Conservation (phyloP, 1,140 invertebrate species). For the Semibalanus balanoides region DNA sequence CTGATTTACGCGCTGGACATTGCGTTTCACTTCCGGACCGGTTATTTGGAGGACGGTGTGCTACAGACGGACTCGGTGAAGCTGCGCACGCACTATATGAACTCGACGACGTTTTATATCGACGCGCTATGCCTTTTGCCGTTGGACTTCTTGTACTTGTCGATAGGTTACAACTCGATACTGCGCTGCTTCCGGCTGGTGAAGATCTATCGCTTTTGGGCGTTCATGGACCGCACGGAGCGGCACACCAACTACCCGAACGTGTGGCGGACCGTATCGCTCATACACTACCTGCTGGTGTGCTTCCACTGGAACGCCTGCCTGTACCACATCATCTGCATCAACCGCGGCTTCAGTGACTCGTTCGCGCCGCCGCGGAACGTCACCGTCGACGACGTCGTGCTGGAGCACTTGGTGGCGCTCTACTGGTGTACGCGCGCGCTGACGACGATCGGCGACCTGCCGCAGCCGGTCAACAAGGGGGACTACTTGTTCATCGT, state of each 20-base stretch:
- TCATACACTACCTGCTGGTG: conserved; percentile 55
- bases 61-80: conserved; percentile 88
- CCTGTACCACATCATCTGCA: conserved; percentile 88
- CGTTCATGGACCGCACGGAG: conserved; percentile 95
- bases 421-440: conserved; percentile 97
- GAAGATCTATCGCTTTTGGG: conserved; percentile 97
- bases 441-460: conserved; percentile 67
- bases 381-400: conserved; percentile 49
- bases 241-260: conserved; percentile 98
- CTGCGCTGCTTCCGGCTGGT: conserved; percentile 90
- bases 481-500: conserved; percentile 83
- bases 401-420: conserved; percentile 89
- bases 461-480: conserved; percentile 54
- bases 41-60: conserved; percentile 90
- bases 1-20: conserved; percentile 92
- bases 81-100: conserved; percentile 92
- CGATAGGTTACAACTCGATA: conserved; percentile 95
- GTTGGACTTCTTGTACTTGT: conserved; percentile 93
- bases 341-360: conserved; percentile 82
- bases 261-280: conserved; percentile 67
- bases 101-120: conserved; percentile 96
- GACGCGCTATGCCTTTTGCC: conserved; percentile 94
- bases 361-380: conserved; percentile 33
- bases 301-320: conserved; percentile 99
- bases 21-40: conserved; percentile 91